Conservation (phyloP, 2,113 vertebrate species). For the Fregata magnificens region DNA sequence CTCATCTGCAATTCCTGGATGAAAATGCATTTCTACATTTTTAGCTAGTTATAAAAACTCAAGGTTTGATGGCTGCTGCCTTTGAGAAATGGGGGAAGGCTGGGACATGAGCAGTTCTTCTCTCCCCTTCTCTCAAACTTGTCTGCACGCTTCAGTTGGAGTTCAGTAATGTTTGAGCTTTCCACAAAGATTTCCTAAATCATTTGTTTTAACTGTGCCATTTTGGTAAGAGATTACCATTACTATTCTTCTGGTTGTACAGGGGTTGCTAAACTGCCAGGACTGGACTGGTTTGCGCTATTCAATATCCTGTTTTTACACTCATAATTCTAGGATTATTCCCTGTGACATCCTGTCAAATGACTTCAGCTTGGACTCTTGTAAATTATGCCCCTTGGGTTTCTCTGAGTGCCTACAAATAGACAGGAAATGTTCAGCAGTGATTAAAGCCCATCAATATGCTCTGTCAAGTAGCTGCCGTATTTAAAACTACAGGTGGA, state of each 20-base stretch:
- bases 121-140: not conserved
- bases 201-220: not conserved
- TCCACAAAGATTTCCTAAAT: not conserved
- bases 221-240: not conserved
- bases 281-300: not conserved
- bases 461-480: not conserved
- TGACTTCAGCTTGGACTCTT: slow-evolving; percentile 27
- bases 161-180: not conserved
- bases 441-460: slow-evolving; percentile 29
- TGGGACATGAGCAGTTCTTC: not conserved
- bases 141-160: not conserved
- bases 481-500: slow-evolving; percentile 1
- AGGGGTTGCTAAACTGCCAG: not conserved
- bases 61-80: not conserved
- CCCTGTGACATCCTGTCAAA: slow-evolving; percentile 41
- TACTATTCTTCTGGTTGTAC: not conserved
- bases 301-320: not conserved
- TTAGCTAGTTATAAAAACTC: not conserved
- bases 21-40: rapidly evolving
- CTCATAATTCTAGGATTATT: slow-evolving; percentile 46
- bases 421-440: slow-evolving; percentile 28
- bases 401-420: slow-evolving; percentile 19
- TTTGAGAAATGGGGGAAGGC: not conserved
- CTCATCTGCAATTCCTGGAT: not conserved
- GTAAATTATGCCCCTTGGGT: slow-evolving; percentile 51